Evolutionary conservation across 2,113 vertebrate genomes (phyloP).

Genomic region (Poeciliopsis retropinna): DNA sequence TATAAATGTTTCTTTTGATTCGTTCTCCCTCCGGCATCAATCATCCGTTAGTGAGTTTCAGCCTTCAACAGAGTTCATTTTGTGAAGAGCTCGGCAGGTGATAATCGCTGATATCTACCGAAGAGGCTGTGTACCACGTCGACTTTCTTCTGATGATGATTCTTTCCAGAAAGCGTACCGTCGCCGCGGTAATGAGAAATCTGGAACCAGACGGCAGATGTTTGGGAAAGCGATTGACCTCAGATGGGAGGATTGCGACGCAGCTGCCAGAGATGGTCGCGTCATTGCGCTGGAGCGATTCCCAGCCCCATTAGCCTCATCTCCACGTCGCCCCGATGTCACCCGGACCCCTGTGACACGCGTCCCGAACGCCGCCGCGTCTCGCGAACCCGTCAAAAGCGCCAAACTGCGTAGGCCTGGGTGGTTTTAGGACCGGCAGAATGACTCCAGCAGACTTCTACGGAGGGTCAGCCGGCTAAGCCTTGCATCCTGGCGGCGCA

Average conservation of each 20-base stretch:
- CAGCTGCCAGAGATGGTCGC: constrained; percentile 58
- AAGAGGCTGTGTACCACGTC: not conserved
- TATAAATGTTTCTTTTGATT: constrained; percentile 1
- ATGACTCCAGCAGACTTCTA: constrained; percentile 56
- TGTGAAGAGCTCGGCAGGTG: constrained; percentile 16
- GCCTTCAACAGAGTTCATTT: not conserved
- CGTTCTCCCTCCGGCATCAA: not conserved
- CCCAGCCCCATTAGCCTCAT: constrained; percentile 41
- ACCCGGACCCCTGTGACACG: constrained; percentile 27
- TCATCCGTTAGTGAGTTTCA: not conserved
- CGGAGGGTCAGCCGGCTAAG: constrained; percentile 29
- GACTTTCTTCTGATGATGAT: constrained; percentile 49
- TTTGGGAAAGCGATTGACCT: constrained; percentile 67
- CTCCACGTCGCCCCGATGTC: constrained; percentile 48
- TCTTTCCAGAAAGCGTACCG: constrained; percentile 58
- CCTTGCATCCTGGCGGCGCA: constrained; percentile 7
- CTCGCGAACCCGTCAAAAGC: constrained; percentile 22
- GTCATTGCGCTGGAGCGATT: constrained; percentile 50
- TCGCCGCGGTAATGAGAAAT: constrained; percentile 55
- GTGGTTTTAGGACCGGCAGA: constrained; percentile 29
- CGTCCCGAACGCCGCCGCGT: constrained; percentile 8
- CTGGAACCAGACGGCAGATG: constrained; percentile 61
- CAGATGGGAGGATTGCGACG: constrained; percentile 51
- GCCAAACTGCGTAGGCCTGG: constrained; percentile 2
- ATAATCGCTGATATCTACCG: constrained; percentile 42